These are phyloP conservation scores for Tetrax tetrax DNA, from an alignment of 2,113 vertebrate species.

Conservation along the genomic window DNA sequence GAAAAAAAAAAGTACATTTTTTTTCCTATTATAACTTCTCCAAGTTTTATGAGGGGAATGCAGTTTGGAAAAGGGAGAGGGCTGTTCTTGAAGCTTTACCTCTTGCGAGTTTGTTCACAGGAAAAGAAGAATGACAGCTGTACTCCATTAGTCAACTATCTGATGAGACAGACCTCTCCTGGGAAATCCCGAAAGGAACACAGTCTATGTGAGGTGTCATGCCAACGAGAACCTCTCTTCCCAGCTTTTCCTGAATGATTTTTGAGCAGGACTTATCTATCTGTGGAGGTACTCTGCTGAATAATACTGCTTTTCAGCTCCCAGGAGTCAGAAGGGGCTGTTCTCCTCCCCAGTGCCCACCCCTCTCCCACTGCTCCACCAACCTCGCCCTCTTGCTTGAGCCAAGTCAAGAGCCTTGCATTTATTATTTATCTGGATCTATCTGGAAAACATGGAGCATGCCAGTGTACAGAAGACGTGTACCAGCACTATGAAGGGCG, in stretches of 20 bases:
- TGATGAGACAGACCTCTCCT: not conserved
- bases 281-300: not conserved
- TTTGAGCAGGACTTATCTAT: not conserved
- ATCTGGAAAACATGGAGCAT: not conserved
- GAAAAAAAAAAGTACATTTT: not conserved
- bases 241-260: not conserved
- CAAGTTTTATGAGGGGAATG: conserved; percentile 14
- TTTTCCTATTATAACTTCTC: not conserved
- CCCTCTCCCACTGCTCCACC: not conserved
- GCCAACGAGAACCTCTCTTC: not conserved
- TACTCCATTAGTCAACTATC: not conserved
- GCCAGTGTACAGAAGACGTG: not conserved
- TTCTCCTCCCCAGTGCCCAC: not conserved
- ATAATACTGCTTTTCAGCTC: not conserved
- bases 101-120: not conserved
- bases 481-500: not conserved
- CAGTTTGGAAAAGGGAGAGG: not conserved
- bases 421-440: not conserved
- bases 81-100: not conserved
- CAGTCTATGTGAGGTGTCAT: accelerated
- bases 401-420: not conserved
- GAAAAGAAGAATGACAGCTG: not conserved
- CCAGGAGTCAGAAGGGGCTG: not conserved
- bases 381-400: not conserved
- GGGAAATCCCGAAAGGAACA: not conserved